These are phyloP conservation scores for Stichodactyla helianthus DNA, from an alignment of 64 coral and sea anemone species.

Conservation along the genomic window DNA sequence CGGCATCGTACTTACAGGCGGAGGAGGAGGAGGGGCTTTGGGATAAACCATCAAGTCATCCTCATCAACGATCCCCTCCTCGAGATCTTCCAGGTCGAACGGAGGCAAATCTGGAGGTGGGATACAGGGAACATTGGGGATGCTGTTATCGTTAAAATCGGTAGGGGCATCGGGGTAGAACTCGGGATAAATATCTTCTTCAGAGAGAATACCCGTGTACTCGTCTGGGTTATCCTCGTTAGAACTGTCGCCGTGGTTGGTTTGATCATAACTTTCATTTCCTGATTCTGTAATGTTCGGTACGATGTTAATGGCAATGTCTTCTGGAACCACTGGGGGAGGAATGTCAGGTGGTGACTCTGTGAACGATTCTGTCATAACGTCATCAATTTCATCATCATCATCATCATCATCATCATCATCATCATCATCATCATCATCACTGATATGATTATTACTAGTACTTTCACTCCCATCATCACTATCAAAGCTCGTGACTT, in stretches of 20 bases:
- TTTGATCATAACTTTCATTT: neutral
- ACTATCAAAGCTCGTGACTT: slow-evolving; percentile 65
- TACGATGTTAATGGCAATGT: neutral
- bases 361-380: neutral
- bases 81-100: neutral
- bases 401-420: neutral
- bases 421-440: slow-evolving; percentile 13
- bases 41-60: slow-evolving; percentile 21
- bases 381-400: neutral
- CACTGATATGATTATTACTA: neutral
- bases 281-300: neutral
- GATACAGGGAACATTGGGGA: neutral
- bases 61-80: slow-evolving; percentile 14
- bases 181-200: slow-evolving; percentile 11
- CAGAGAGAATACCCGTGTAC: neutral
- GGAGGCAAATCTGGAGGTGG: neutral
- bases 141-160: slow-evolving; percentile 28
- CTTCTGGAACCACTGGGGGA: slow-evolving; percentile 5
- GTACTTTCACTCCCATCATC: slow-evolving; percentile 35
- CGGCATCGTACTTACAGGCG: neutral
- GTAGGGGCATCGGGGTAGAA: slow-evolving; percentile 24
- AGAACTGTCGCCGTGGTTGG: neutral
- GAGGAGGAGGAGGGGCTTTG: slow-evolving; percentile 7
- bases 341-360: neutral
- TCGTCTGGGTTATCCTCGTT: neutral